These are phyloP conservation scores for Deroptyus accipitrinus DNA, from an alignment of 2,113 vertebrate species.

Conservation along the genomic window DNA sequence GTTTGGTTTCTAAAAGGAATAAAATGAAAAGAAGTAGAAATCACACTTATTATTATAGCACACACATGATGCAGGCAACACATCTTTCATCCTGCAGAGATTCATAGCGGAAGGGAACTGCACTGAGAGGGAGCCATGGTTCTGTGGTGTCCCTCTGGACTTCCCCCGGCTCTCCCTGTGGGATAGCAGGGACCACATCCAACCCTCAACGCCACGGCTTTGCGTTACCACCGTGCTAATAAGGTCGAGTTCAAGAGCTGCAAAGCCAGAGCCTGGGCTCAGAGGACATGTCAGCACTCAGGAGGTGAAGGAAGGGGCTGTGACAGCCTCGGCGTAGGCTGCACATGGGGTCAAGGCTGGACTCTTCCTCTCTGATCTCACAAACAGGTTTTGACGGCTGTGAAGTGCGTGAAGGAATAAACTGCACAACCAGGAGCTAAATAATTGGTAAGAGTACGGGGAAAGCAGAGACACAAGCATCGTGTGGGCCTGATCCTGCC, in stretches of 20 bases:
- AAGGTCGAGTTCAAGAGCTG: neutral
- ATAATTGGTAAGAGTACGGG: accelerated
- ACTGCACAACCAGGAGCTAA: neutral
- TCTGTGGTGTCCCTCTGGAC: neutral
- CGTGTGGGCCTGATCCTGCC: neutral
- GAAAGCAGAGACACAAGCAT: neutral
- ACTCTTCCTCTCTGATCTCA: neutral
- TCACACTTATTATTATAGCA: neutral
- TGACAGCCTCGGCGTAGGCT: neutral
- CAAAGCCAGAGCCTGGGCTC: neutral
- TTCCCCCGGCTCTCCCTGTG: neutral
- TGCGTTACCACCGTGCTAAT: accelerated
- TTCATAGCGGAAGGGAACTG: neutral
- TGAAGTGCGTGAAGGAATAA: neutral
- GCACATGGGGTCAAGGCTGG: neutral
- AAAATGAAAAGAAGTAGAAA: constrained; percentile 24
- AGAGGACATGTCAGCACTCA: accelerated
- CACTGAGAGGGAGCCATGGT: neutral
- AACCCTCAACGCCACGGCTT: accelerated
- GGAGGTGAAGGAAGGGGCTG: neutral
- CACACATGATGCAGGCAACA: neutral
- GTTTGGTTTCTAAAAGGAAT: constrained; percentile 77
- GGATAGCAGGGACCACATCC: neutral
- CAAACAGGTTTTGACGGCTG: neutral
- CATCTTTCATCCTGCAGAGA: neutral